phyloP scores from a whole-genome alignment of 1,140 invertebrate genomes.

The Lepidurus apus region DNA sequence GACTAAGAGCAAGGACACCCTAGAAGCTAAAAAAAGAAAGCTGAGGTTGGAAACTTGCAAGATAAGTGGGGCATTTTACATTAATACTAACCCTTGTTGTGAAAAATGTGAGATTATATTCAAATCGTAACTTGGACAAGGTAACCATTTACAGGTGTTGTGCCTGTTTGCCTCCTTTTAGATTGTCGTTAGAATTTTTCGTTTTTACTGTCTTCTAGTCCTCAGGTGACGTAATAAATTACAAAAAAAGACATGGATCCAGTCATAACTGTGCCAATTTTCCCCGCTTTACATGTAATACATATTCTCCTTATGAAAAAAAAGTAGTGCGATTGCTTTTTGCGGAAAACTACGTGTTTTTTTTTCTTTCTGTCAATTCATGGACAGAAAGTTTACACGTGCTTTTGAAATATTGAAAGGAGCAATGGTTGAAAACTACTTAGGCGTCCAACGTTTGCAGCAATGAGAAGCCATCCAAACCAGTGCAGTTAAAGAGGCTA shows the following conservation, averaged over 20 bases:
- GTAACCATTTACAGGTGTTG: conserved; percentile 12
- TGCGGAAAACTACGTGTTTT: background rate
- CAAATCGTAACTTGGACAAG: background rate
- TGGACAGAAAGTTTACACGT: background rate
- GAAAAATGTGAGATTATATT: conserved; percentile 1
- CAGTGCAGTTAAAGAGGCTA: background rate
- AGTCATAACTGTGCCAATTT: background rate
- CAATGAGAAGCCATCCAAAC: background rate
- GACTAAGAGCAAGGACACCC: background rate
- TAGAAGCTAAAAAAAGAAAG: background rate
- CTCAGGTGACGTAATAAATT: background rate
- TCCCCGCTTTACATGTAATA: background rate
- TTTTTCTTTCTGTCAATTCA: background rate
- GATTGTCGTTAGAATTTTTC: background rate
- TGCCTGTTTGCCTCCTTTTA: background rate
- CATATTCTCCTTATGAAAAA: background rate
- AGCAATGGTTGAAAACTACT: background rate
- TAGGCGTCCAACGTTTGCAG: background rate
- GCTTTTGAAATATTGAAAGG: background rate
- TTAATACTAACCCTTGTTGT: background rate
- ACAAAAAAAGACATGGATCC: background rate
- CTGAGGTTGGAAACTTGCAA: too few relatives aligned
- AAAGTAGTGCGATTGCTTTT: background rate
- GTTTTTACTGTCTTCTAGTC: conserved; percentile 1
- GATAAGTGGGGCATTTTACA: background rate